Percentiles rank a stretch among this genome's conserved stretches.
These are phyloP conservation scores for Muricea muricata DNA, from an alignment of 92 coral and sea anemone genomes.

Conservation along the genomic window DNA sequence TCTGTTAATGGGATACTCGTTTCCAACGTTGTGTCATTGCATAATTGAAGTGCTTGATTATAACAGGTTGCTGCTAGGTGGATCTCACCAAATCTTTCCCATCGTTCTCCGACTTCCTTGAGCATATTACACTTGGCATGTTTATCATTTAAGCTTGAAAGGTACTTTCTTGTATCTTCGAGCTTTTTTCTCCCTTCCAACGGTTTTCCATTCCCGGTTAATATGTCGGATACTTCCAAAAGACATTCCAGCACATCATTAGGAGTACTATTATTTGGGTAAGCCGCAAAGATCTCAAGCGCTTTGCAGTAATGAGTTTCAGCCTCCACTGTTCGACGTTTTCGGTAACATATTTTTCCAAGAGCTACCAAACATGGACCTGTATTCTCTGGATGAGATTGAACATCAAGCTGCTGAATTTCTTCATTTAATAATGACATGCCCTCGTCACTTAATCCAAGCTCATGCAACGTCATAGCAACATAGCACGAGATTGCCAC, in stretches of 20 bases:
- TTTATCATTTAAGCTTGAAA: neutral
- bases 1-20: constrained; percentile 2
- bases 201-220: neutral
- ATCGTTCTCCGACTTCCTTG: neutral
- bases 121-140: neutral
- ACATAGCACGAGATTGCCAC: neutral
- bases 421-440: neutral
- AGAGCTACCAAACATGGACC: neutral
- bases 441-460: neutral
- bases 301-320: neutral
- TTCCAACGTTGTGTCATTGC: neutral
- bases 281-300: neutral
- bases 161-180: neutral
- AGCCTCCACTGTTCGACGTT: neutral
- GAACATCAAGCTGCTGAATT: neutral
- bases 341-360: neutral
- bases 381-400: neutral
- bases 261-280: neutral
- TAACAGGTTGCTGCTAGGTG: neutral
- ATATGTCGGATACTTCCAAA: neutral
- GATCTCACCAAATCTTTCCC: constrained; percentile 1
- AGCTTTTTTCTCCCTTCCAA: neutral
- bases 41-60: neutral
- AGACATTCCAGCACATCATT: neutral
- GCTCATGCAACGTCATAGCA: neutral